These are phyloP conservation scores for Anarsia innoxiella DNA, from an alignment of 2,888 invertebrate species.

Conservation along the genomic window DNA sequence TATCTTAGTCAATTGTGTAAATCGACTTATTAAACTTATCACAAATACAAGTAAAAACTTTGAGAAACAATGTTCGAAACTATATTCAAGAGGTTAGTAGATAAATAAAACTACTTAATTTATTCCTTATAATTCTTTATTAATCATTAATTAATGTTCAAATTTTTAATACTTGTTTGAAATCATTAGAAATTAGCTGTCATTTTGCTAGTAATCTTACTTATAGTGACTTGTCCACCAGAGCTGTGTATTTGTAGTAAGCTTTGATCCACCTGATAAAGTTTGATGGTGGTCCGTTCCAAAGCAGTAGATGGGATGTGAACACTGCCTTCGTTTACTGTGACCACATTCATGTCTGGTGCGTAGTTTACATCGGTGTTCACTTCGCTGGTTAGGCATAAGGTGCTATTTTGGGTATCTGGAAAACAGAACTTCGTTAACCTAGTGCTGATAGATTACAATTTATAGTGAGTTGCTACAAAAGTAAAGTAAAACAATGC, in stretches of 20 bases:
- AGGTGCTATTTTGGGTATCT: too few species aligned
- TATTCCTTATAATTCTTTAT: neutral
- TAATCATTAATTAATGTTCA: neutral
- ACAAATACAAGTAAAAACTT: too few species aligned
- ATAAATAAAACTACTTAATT: too few species aligned
- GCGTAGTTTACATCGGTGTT: slow-evolving; percentile 21
- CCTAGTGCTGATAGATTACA: too few species aligned
- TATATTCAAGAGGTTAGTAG: too few species aligned
- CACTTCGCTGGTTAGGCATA: neutral
- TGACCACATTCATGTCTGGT: slow-evolving; percentile 39
- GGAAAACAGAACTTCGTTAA: too few species aligned
- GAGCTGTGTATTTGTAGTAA: slow-evolving; percentile 48
- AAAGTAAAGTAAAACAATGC: too few species aligned
- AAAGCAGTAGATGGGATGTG: slow-evolving; percentile 15
- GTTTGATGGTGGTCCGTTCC: slow-evolving; percentile 24
- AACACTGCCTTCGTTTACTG: slow-evolving; percentile 39
- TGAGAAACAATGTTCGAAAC: too few species aligned
- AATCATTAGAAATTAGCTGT: slow-evolving; percentile 43
- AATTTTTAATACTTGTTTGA: neutral
- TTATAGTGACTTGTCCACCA: slow-evolving; percentile 46
- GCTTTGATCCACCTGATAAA: slow-evolving; percentile 54
- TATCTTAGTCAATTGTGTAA: too few species aligned
- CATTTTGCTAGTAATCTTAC: slow-evolving; percentile 55
- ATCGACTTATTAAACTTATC: too few species aligned
- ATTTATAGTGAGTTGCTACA: too few species aligned